Base-by-base conservation (phyloP, 2,113 vertebrate genomes). In the Ramphastos sulfuratus region DNA sequence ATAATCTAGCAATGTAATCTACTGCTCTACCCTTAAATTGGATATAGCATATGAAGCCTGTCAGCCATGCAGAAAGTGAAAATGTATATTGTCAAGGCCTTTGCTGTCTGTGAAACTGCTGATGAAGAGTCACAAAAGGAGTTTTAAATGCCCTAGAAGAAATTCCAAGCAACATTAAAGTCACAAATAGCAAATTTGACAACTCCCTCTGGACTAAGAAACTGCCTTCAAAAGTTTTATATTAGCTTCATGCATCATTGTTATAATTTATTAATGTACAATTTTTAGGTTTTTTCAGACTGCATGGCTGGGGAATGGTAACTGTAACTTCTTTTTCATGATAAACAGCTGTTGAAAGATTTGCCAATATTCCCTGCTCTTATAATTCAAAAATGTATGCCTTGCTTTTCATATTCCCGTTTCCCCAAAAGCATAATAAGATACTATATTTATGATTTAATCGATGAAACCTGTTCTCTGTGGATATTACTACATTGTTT, bases 51-150 rank as follows among this genome's bases (percentile, higher is more conserved):
- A 95, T 92, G 95, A 97, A 96, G 94, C 93, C 94, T 71, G 83
- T 97, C 97, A 98, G 95, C 91, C 95, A 85, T 94, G 96, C 92
- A 94, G 95, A 96, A 97, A 97, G 96, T 85, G 79, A 94, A 97
- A 96, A 97, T 87, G 85, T 96, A 21, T 96, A 83, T 96, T 95
- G 92, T 65, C 82, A 92, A 92, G 69, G 94, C 96, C 58, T 52
- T 73, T 71, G 79, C 97, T 95, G 74, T 96, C 93, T 96, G 65
- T 39, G 58, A 94, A 97, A 90, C 89, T 96, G 96, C 92, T 90
- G 96, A 97, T 89, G 96, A 94, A 94, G 94, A 96, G 80, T 75
- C 92, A 93, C 94, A 93, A 95, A 97, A 96, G 81, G 85, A 93
- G 88, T 93, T 96, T 95, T 89, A 93, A 96, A 95, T 91, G 87